Evolutionary conservation across 2,113 vertebrate species (phyloP).

Genomic region (Holacanthus passer): DNA sequence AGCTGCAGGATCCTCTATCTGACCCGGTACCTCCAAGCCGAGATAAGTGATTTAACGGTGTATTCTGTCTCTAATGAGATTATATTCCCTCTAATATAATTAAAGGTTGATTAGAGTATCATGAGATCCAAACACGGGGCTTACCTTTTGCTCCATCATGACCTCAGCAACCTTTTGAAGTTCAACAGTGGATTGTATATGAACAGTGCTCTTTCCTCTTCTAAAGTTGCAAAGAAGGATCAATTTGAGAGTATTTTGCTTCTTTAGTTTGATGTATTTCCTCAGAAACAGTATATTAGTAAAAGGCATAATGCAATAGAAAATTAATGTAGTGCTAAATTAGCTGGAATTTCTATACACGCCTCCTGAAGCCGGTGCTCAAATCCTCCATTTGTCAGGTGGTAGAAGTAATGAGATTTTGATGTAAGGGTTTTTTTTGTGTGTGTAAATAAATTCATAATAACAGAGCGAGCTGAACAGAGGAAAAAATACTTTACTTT

Average conservation of each 20-base stretch:
- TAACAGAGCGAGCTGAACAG: not conserved
- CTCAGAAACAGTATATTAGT: not conserved
- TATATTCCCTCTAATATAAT: constrained; percentile 28
- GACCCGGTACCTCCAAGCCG: constrained; percentile 30
- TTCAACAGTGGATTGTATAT: not conserved
- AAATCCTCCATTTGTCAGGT: constrained; percentile 12
- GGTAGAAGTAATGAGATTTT: constrained; percentile 29
- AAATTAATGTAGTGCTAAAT: constrained; percentile 11
- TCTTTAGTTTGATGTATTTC: constrained; percentile 2
- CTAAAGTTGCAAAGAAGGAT: not conserved
- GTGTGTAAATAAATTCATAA: not conserved
- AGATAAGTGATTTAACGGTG: constrained; percentile 50
- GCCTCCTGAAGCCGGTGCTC: not conserved
- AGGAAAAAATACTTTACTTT: not conserved
- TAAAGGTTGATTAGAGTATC: constrained; percentile 43
- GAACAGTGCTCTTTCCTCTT: not conserved
- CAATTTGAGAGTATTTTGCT: not conserved
- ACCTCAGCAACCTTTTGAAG: constrained; percentile 9
- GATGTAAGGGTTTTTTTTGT: not conserved
- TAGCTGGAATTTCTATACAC: not conserved
- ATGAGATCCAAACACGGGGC: constrained; percentile 21
- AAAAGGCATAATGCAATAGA: not conserved
- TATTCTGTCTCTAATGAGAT: constrained; percentile 59
- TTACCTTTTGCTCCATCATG: not conserved
- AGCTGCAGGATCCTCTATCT: constrained; percentile 15